phyloP scores from a whole-genome alignment of 2,113 vertebrate genomes.

The Sterna hirundo region DNA sequence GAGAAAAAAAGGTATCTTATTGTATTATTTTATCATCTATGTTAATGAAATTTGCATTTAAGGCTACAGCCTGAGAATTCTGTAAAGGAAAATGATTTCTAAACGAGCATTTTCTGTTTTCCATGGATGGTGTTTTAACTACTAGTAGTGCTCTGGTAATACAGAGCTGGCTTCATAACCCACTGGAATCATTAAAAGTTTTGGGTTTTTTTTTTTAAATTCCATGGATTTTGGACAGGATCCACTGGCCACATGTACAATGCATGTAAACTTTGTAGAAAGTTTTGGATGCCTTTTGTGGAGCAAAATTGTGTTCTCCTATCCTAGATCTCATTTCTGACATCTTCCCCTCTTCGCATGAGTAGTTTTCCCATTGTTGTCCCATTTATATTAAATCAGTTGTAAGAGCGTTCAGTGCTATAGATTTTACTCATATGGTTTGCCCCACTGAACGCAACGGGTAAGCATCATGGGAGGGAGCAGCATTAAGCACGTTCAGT shows the following conservation, averaged over 20 bases:
- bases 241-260: no score
- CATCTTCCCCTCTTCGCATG: neutral
- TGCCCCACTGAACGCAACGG: neutral
- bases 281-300: neutral
- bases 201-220: neutral
- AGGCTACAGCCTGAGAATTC: conserved; percentile 11
- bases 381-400: neutral
- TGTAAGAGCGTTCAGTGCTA: neutral
- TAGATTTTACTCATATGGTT: neutral
- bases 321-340: neutral
- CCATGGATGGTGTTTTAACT: neutral
- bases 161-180: neutral
- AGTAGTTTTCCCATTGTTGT: neutral
- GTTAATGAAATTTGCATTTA: conserved; percentile 61
- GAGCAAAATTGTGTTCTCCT: neutral
- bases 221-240: neutral
- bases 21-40: conserved; percentile 64
- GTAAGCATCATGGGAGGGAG: neutral
- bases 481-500: neutral
- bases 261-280: neutral
- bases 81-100: neutral
- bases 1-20: conserved; percentile 48
- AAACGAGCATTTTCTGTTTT: neutral
- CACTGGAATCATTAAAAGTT: neutral
- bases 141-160: neutral